Evolutionary conservation across 2,113 vertebrate genomes (phyloP).

Genomic region (Daphoenositta chrysoptera): DNA sequence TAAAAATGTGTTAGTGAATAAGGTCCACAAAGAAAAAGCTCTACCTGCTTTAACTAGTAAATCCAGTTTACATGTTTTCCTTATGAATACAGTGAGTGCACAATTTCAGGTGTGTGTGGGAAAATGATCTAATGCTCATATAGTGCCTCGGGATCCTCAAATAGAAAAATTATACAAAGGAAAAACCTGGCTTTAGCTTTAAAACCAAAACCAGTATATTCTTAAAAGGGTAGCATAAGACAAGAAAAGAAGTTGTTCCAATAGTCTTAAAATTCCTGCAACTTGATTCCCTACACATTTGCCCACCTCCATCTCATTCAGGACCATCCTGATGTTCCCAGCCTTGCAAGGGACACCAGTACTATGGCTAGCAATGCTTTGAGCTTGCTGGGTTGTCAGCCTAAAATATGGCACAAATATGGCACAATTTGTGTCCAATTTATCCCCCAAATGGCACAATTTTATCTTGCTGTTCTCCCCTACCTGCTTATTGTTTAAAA

Average conservation of each 20-base stretch:
- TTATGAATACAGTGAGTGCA: neutral
- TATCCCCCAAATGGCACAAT: neutral
- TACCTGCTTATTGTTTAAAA: neutral
- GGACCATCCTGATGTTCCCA: neutral
- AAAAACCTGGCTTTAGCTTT: neutral
- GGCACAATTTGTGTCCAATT: neutral
- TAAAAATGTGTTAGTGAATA: neutral
- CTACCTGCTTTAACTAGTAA: neutral
- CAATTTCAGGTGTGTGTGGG: neutral
- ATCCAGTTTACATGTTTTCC: neutral
- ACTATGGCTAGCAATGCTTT: neutral
- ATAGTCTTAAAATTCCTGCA: neutral
- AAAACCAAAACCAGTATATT: neutral
- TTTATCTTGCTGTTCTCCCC: neutral
- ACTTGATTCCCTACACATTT: neutral
- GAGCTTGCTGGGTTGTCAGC: neutral
- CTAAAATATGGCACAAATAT: neutral
- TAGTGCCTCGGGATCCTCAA: neutral
- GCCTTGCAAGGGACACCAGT: neutral
- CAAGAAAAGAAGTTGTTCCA: neutral
- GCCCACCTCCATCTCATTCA: neutral
- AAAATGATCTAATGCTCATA: neutral
- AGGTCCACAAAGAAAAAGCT: neutral
- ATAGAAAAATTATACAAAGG: neutral
- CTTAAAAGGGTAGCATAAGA: neutral